Evolutionary conservation across 35 echinoderm and acorn worm genomes (phyloP), one percentile per base, ranked within the genome.

Genomic region (Chiridota heheva): DNA sequence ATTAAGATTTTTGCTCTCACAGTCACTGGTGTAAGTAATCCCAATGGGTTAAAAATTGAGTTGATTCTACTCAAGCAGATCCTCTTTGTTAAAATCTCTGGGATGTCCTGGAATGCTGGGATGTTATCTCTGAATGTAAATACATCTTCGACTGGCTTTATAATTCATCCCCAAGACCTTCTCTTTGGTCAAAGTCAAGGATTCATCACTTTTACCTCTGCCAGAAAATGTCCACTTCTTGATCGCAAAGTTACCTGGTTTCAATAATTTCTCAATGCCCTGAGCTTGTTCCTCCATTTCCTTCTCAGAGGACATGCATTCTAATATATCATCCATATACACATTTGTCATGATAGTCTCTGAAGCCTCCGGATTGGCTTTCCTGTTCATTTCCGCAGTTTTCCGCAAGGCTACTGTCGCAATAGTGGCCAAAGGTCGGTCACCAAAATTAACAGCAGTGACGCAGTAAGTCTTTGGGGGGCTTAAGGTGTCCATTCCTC

Each of bases 1-100:
- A 90, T 60, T 10, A 90, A 43, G 28, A 90, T 78, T 40, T 84
- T 90, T 24, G 81, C 81, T 36, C 71, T 81, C 17, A 90, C 60
- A 17, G 80, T 74, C 13, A 90, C 24, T 49, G 81, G 88, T 40
- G 80, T 37, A 20, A 77, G 43, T 31, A 48, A 85, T 27, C 47
- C 81, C 70, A 69, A 69, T 36, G 75, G 75, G 41, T 79, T 57
- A 79, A 60, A 62, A 20, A 79, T 57, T 25, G 75, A 79, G 22
- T 61, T 79, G 6, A 79, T 62, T 33, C 62, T 79, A 36, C 55
- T 79, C 44, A 79, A 36, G 47, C 75, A 79, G 40, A 79, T 79
- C 13, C 75, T 56, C 22, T 79, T 79, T 2, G 75, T 79, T 25
- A 79, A 42, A 1, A 40, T 20, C 32, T 62, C 75, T 79, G 75